Evolutionary conservation across 2,888 invertebrate genomes (phyloP).

Genomic region (Aleiodes leptofemur): DNA sequence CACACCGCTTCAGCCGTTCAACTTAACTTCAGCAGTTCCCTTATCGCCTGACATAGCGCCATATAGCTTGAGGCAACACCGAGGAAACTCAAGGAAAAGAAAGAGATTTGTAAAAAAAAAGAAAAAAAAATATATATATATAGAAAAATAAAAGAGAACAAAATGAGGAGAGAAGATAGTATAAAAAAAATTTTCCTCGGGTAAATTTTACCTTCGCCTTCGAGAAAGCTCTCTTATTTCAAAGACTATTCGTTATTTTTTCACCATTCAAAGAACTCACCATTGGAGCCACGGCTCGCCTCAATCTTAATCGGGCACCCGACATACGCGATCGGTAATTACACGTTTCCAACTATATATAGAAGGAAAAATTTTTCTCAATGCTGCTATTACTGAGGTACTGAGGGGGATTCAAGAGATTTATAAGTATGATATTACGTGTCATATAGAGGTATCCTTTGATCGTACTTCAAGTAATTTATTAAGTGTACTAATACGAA

Average conservation of each 20-base stretch:
- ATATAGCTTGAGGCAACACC: conserved; percentile 21
- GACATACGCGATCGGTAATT: conserved; percentile 38
- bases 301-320: conserved; percentile 40
- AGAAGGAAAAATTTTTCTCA: conserved; percentile 21
- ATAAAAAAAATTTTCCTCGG: conserved; percentile 10
- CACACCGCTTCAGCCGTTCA: not conserved
- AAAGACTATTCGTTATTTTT: conserved; percentile 26
- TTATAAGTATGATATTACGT: conserved; percentile 41
- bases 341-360: conserved; percentile 35
- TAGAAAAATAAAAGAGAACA: not conserved
- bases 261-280: conserved; percentile 32
- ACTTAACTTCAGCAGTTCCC: conserved; percentile 16
- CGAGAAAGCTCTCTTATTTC: conserved; percentile 6
- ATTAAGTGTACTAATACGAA: conserved; percentile 31
- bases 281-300: conserved; percentile 6
- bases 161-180: not conserved
- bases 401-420: conserved; percentile 7
- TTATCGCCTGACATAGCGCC: conserved; percentile 30
- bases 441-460: conserved; percentile 9
- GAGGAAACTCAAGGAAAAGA: not conserved
- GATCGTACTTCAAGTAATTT: conserved; percentile 23
- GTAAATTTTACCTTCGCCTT: conserved; percentile 13
- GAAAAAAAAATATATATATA: not conserved
- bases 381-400: conserved; percentile 16
- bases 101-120: not conserved